Evolutionary conservation across 2,888 invertebrate genomes (phyloP).

Genomic region (Drepana falcataria): DNA sequence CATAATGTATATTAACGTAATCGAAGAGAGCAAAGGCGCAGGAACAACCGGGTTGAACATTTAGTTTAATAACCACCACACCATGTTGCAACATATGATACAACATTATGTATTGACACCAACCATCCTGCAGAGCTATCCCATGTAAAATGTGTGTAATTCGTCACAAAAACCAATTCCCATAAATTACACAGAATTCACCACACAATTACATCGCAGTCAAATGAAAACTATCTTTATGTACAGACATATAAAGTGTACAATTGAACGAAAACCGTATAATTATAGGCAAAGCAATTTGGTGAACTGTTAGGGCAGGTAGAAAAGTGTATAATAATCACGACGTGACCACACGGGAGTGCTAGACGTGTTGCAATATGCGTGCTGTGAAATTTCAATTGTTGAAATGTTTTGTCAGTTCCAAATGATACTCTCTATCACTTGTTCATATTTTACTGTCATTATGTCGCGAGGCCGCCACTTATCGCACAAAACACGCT

Average conservation of each 20-base stretch:
- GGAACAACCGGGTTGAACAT: too few relatives aligned
- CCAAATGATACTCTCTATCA: too few relatives aligned
- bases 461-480: too few relatives aligned
- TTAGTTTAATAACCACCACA: too few relatives aligned
- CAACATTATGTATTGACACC: background rate
- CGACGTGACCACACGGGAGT: background rate
- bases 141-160: slow-evolving; percentile 24
- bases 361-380: background rate
- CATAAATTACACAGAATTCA: slow-evolving; percentile 28
- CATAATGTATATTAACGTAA: too few relatives aligned
- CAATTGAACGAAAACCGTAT: slow-evolving; percentile 12
- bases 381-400: background rate
- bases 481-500: too few relatives aligned
- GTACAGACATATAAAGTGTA: slow-evolving; percentile 19
- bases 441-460: too few relatives aligned
- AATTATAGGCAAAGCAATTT: slow-evolving; percentile 6
- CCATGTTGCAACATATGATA: too few relatives aligned
- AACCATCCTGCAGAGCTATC: slow-evolving; percentile 18
- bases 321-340: slow-evolving; percentile 4
- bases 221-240: slow-evolving; percentile 19
- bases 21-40: too few relatives aligned
- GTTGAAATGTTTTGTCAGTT: background rate
- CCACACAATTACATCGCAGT: slow-evolving; percentile 25
- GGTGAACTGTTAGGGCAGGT: slow-evolving; percentile 8
- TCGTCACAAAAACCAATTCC: slow-evolving; percentile 24